Base-by-base conservation (phyloP, 2,888 invertebrate species). In the Lordiphosa fenestrarum region DNA sequence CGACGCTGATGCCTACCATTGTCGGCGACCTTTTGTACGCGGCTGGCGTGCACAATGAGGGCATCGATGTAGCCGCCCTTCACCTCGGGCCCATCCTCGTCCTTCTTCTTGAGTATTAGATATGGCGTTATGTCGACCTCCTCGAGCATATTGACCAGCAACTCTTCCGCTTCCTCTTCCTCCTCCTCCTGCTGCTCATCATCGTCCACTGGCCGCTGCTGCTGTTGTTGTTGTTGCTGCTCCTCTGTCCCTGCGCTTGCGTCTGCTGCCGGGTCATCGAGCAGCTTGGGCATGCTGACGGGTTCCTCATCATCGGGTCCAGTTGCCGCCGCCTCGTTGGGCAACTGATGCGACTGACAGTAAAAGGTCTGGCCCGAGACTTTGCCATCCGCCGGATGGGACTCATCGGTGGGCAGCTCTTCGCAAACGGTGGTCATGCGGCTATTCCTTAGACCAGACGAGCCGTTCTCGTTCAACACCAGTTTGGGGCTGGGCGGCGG, bases 41-140 rank as follows among this genome's bases (percentile, higher is more conserved):
- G 96, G 55, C 98, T 98, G 44, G 99, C 99, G 87, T 98, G 96
- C 39, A 98, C 97, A 66, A 99, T 94, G 52, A 99, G 93, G 1
- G 98, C 98, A 89, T 99, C 98, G 1, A 96, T 94, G 66, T 95
- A 94, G 6, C 98, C 99, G 6, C 99, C 99, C 59, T 97, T 93
- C 38, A 98, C 94, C 75, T 97, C 96, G 0, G 96, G 96, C 3
- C 96, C 96, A 65, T 97, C 97, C 86, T 95, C 95, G 23, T 95
- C 94, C 2, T 92, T 88, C 82, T 94, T 94, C 88, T 97, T 96
- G 66, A 94, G 91, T 39, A 96, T 92, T 69, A 98, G 91, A 91
- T 94, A 94, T 66, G 94, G 92, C 68, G 93, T 93, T 51, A 97
- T 95, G 85, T 97, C 96, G 23, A 96, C 91, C 86, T 95, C 94